A percentile compares a stretch with the other conserved stretches of the same genome.
Evolutionary conservation across 2,797 vertebrate genomes (phyloP).

Genomic region (Chiloscyllium punctatum): DNA sequence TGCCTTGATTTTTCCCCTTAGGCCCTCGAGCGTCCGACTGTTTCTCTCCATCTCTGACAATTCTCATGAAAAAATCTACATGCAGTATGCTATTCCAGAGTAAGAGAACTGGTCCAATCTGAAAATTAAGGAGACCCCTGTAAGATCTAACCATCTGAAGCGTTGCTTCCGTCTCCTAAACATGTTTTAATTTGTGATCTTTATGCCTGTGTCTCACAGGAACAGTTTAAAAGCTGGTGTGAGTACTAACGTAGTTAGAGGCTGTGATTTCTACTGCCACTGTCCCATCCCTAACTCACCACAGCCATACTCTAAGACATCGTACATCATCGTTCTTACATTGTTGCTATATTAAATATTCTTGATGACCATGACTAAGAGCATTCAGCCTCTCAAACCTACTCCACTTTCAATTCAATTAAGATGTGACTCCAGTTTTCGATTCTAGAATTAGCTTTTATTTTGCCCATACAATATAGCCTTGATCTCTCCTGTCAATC

Average conservation of each 20-base stretch:
- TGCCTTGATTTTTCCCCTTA: neutral
- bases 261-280: neutral
- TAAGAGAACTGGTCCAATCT: neutral
- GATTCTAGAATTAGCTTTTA: too few relatives aligned
- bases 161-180: neutral
- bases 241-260: neutral
- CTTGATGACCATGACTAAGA: neutral
- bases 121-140: neutral
- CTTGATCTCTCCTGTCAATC: too few relatives aligned
- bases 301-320: neutral
- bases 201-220: neutral
- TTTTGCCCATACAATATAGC: too few relatives aligned
- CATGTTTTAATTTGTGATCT: neutral
- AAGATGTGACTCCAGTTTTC: too few relatives aligned
- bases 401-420: too few relatives aligned
- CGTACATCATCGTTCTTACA: neutral
- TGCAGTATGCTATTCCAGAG: neutral
- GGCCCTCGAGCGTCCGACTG: neutral
- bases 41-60: neutral
- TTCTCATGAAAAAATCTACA: neutral
- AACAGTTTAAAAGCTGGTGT: neutral
- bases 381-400: too few relatives aligned
- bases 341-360: neutral
- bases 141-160: neutral
- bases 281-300: neutral